Conservation (phyloP, 2,888 invertebrate species). For the Zaprionus obscuricornis region DNA sequence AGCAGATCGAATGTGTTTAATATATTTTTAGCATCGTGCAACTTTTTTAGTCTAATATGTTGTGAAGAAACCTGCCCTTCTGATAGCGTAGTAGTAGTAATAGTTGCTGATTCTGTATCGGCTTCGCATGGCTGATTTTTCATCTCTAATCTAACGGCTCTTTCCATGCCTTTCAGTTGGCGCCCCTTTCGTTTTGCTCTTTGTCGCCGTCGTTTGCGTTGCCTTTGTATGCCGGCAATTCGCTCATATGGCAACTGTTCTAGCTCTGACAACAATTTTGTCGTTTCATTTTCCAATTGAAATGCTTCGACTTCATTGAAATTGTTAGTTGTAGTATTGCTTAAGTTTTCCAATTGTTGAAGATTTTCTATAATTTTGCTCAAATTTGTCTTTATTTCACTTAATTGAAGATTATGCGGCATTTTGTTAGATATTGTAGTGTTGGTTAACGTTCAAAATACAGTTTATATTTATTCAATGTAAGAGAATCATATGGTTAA, state of each 20-base stretch:
- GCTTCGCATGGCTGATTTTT: background rate
- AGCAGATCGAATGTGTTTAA: slow-evolving; percentile 67
- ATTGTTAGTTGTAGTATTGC: slow-evolving; percentile 3
- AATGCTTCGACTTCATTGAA: slow-evolving; percentile 7
- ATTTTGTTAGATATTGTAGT: slow-evolving; percentile 42
- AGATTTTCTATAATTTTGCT: slow-evolving; percentile 36
- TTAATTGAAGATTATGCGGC: slow-evolving; percentile 42
- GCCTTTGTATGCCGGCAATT: slow-evolving; percentile 28
- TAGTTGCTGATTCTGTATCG: too few species aligned
- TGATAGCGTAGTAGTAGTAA: background rate
- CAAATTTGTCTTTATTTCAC: slow-evolving; percentile 52
- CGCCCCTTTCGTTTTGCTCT: slow-evolving; percentile 23
- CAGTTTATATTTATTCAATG: slow-evolving; percentile 14
- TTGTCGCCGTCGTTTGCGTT: slow-evolving; percentile 38
- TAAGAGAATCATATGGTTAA: slow-evolving; percentile 11
- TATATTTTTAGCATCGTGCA: slow-evolving; percentile 59
- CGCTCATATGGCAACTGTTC: slow-evolving; percentile 27
- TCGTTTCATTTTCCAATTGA: slow-evolving; percentile 29
- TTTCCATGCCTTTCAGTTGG: too few species aligned
- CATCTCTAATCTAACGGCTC: background rate
- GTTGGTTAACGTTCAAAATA: slow-evolving; percentile 37
- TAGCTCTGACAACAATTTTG: slow-evolving; percentile 34
- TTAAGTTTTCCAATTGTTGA: slow-evolving; percentile 25
- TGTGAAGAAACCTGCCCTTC: background rate
- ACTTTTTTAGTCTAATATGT: slow-evolving; percentile 47